A percentile compares a stretch with the other conserved stretches of the same genome.
Conservation (phyloP, 2,113 vertebrate genomes). For the Eidolon helvum region DNA sequence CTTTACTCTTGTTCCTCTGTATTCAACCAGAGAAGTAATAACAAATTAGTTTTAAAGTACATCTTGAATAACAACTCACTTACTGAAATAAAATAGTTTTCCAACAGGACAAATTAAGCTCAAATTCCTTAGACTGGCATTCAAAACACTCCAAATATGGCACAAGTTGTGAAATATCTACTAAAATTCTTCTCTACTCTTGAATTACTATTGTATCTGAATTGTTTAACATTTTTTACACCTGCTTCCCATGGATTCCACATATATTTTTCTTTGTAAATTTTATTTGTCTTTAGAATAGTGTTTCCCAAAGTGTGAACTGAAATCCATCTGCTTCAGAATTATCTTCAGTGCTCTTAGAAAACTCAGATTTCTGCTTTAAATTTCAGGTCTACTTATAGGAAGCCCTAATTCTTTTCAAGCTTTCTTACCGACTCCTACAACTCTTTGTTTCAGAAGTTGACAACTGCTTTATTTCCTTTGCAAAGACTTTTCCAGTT, state of each 20-base stretch:
- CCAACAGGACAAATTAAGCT: not conserved
- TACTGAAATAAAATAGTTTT: not conserved
- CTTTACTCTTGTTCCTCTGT: not conserved
- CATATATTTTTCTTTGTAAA: not conserved
- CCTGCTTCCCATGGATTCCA: not conserved
- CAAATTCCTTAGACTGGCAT: not conserved
- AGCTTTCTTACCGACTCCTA: not conserved
- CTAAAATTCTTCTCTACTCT: not conserved
- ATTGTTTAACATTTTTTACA: not conserved
- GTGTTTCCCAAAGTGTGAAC: not conserved
- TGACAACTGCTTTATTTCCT: not conserved
- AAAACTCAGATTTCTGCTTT: not conserved
- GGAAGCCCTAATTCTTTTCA: not conserved
- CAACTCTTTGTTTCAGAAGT: not conserved
- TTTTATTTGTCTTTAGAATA: not conserved
- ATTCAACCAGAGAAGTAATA: not conserved
- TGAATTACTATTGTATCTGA: not conserved
- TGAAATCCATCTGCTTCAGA: not conserved
- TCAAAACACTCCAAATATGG: not conserved
- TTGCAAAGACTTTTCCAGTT: not conserved
- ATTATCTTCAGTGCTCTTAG: not conserved
- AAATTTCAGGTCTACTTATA: not conserved
- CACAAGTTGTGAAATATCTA: not conserved
- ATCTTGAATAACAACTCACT: not conserved
- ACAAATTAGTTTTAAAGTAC: not conserved